These are phyloP conservation scores for Notiomystis cincta DNA, from an alignment of 2,113 vertebrate species.

Conservation along the genomic window DNA sequence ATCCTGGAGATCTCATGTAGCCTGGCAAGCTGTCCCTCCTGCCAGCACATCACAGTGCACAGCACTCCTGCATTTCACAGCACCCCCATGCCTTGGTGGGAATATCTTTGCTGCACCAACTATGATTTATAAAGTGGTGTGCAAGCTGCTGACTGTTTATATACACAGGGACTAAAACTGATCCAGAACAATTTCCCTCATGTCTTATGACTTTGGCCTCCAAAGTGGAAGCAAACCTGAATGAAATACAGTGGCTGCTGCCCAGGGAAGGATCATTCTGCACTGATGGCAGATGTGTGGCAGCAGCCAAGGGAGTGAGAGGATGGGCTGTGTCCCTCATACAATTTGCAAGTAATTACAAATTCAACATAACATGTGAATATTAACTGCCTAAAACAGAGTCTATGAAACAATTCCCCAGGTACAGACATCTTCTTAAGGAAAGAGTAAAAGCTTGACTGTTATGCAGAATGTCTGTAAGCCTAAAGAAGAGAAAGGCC, in stretches of 20 bases:
- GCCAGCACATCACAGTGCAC: not conserved
- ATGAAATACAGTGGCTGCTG: not conserved
- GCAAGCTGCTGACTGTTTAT: not conserved
- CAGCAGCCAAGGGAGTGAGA: not conserved
- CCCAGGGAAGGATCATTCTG: not conserved
- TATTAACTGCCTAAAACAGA: not conserved
- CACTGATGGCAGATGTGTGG: not conserved
- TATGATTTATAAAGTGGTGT: not conserved
- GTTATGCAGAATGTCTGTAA: not conserved
- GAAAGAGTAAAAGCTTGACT: not conserved
- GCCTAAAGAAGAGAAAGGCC: not conserved
- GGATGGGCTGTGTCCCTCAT: not conserved
- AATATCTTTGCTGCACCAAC: not conserved
- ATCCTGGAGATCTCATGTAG: not conserved
- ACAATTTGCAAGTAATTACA: not conserved
- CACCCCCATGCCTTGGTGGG: fast-evolving
- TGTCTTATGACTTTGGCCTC: not conserved
- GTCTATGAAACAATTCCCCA: not conserved
- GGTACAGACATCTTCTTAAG: not conserved
- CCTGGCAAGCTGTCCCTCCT: not conserved
- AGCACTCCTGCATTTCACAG: not conserved
- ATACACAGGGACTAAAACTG: not conserved
- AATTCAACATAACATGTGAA: not conserved
- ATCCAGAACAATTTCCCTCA: not conserved
- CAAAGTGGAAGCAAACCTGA: not conserved